A percentile compares a stretch with the other conserved stretches of the same genome.
These are phyloP conservation scores for Callipepla californica DNA, from an alignment of 2,113 vertebrate species.

Conservation along the genomic window DNA sequence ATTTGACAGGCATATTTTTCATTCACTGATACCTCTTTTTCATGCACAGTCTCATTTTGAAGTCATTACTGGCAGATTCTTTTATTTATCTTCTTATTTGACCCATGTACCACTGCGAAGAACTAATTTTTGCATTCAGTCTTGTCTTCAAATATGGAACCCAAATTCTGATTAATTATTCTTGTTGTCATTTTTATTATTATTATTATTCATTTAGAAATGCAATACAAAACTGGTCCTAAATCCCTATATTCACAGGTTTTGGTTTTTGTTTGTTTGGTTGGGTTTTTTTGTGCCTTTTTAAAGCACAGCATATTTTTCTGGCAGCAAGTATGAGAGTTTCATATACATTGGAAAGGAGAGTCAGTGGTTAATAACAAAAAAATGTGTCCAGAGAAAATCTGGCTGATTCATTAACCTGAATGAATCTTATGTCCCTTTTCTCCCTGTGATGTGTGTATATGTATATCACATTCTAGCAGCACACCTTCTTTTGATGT, in stretches of 20 bases:
- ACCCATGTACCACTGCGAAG: not conserved
- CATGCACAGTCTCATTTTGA: not conserved
- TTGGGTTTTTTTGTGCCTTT: not conserved
- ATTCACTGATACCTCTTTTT: not conserved
- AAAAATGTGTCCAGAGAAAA: not conserved
- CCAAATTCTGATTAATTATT: not conserved
- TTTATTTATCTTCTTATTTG: not conserved
- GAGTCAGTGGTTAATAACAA: not conserved
- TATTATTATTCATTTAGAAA: not conserved
- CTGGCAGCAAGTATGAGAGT: not conserved
- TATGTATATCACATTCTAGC: not conserved
- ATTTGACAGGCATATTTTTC: constrained; percentile 13
- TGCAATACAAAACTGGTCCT: not conserved
- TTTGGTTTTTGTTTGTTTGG: not conserved
- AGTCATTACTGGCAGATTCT: not conserved
- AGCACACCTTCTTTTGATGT: not conserved
- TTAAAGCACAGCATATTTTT: not conserved
- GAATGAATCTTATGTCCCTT: not conserved
- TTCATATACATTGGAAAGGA: not conserved
- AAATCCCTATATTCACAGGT: not conserved
- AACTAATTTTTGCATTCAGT: not conserved
- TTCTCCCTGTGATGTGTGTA: not conserved
- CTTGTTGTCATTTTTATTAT: too few species aligned
- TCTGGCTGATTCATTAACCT: not conserved
- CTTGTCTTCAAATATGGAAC: not conserved